Percentiles rank a stretch among this genome's conserved stretches.
These are phyloP conservation scores for Dufourea novaeangliae DNA, from an alignment of 1,140 invertebrate genomes.

Conservation along the genomic window DNA sequence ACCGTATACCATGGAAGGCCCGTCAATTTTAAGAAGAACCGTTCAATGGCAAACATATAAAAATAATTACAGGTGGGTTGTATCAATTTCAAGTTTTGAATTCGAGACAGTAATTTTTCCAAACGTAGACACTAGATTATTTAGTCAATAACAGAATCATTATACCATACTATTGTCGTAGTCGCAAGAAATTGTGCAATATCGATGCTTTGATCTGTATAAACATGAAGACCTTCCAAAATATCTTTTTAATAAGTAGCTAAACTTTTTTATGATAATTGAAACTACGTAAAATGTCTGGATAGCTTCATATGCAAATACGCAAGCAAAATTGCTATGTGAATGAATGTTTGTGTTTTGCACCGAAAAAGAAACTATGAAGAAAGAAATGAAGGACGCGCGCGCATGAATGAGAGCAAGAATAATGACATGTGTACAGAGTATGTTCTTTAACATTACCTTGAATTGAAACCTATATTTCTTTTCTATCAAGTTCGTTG, in stretches of 20 bases:
- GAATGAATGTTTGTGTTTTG: slow-evolving; percentile 37
- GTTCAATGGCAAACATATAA: neutral
- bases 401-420: slow-evolving; percentile 20
- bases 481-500: slow-evolving; percentile 34
- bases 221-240: slow-evolving; percentile 15
- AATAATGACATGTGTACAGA: neutral
- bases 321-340: slow-evolving; percentile 26
- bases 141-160: slow-evolving; percentile 9
- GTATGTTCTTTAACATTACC: slow-evolving; percentile 33
- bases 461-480: slow-evolving; percentile 37
- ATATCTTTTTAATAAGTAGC: slow-evolving; percentile 36
- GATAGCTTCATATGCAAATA: slow-evolving; percentile 31
- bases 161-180: slow-evolving; percentile 24
- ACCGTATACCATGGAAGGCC: neutral
- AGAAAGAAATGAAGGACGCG: neutral
- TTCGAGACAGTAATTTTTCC: slow-evolving; percentile 18
- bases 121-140: slow-evolving; percentile 25
- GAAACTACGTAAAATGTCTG: slow-evolving; percentile 30
- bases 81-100: slow-evolving; percentile 17
- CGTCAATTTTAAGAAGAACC: neutral
- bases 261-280: slow-evolving; percentile 45
- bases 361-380: slow-evolving; percentile 6
- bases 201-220: slow-evolving; percentile 55
- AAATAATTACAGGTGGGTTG: slow-evolving; percentile 1
- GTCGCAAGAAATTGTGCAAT: slow-evolving; percentile 46